A percentile compares a stretch with the other conserved stretches of the same genome.
Conservation (phyloP, 2,888 invertebrate genomes). For the Schrankia costaestrigalis region DNA sequence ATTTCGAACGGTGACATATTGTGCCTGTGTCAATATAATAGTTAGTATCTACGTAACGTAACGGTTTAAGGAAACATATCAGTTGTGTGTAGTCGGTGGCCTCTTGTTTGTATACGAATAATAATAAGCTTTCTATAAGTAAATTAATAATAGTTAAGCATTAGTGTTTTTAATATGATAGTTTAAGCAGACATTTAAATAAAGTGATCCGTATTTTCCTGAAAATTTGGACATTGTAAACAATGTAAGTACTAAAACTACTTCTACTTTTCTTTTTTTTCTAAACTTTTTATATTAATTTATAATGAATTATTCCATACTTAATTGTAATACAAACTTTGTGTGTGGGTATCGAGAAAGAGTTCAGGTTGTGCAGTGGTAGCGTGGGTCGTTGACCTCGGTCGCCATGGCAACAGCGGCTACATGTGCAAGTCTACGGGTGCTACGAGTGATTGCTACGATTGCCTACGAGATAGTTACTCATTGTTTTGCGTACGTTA, state of each 20-base stretch:
- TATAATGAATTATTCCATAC: too few relatives aligned
- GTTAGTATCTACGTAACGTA: constrained; percentile 11
- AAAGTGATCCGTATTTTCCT: constrained; percentile 8
- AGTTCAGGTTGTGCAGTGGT: constrained; percentile 45
- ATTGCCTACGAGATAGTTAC: constrained; percentile 29
- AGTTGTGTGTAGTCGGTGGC: constrained; percentile 37
- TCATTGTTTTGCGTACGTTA: constrained; percentile 25
- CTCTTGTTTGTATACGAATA: constrained; percentile 42
- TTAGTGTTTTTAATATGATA: constrained; percentile 13
- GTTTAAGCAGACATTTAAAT: constrained; percentile 7
- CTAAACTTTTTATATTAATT: neutral
- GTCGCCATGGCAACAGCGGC: constrained; percentile 65
- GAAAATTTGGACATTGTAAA: constrained; percentile 1
- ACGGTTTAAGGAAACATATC: constrained; percentile 24
- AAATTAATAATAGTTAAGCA: constrained; percentile 11
- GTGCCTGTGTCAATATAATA: constrained; percentile 28
- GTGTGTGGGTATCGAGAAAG: too few relatives aligned
- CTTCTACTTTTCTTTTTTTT: neutral
- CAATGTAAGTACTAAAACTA: constrained; percentile 14
- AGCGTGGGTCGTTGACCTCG: constrained; percentile 66
- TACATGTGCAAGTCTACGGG: constrained; percentile 38
- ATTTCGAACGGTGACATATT: constrained; percentile 27
- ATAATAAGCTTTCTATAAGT: too few relatives aligned
- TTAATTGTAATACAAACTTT: too few relatives aligned
- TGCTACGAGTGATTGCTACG: constrained; percentile 47